Evolutionary conservation across 2,888 invertebrate genomes (phyloP).

Genomic region (Ephialtes manifestator): DNA sequence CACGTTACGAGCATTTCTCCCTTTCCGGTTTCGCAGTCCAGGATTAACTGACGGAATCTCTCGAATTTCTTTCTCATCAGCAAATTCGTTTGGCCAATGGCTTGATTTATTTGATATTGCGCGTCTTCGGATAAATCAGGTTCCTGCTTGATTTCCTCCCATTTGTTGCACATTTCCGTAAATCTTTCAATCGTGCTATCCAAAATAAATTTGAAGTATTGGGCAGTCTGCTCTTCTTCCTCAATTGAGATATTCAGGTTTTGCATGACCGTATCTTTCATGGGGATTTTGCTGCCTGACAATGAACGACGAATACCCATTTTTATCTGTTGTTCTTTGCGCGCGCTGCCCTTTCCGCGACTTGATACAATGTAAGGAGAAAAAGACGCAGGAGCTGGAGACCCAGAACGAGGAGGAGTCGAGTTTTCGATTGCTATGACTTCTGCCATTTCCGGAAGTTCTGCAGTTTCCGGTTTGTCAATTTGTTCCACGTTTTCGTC

Average conservation of each 20-base stretch:
- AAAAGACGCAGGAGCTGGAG: slow-evolving; percentile 73
- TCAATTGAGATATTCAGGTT: slow-evolving; percentile 79
- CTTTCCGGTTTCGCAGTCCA: slow-evolving; percentile 85
- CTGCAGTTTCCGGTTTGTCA: not conserved
- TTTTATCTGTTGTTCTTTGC: slow-evolving; percentile 85
- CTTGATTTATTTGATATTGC: slow-evolving; percentile 89
- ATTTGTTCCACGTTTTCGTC: not conserved
- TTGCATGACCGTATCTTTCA: slow-evolving; percentile 80
- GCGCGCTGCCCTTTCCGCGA: slow-evolving; percentile 88
- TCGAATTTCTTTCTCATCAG: slow-evolving; percentile 92
- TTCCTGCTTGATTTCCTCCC: slow-evolving; percentile 87
- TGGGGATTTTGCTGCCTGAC: slow-evolving; percentile 75
- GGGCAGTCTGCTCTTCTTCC: slow-evolving; percentile 82
- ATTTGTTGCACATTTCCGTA: slow-evolving; percentile 87
- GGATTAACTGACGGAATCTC: slow-evolving; percentile 89
- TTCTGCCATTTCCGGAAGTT: not conserved
- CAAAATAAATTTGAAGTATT: slow-evolving; percentile 86
- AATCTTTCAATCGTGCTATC: slow-evolving; percentile 87
- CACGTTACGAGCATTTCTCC: slow-evolving; percentile 88
- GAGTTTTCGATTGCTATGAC: not conserved
- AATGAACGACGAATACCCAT: slow-evolving; percentile 66
- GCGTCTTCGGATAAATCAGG: slow-evolving; percentile 86
- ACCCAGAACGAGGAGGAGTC: slow-evolving; percentile 19
- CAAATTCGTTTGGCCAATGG: slow-evolving; percentile 93
- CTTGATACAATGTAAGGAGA: slow-evolving; percentile 88